Evolutionary conservation across 1,140 invertebrate species (phyloP), one percentile per base, ranked within the genome.

Genomic region (Cydia pomonella): DNA sequence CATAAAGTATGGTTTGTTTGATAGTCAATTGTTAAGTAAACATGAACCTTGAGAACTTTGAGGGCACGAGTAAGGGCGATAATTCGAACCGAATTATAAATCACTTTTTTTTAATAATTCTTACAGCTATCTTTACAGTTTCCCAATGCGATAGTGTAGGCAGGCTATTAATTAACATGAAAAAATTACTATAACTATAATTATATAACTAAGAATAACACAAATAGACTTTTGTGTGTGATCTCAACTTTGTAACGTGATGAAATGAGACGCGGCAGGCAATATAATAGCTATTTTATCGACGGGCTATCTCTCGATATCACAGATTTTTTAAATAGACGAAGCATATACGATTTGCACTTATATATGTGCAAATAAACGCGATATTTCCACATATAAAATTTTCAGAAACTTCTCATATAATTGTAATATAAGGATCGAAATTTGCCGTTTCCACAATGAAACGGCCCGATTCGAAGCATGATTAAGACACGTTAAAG

Each of bases 211-310:
- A n/a, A n/a, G n/a, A n/a, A n/a, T n/a, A n/a, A n/a, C n/a, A n/a
- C n/a, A n/a, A n/a, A n/a, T n/a, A n/a, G n/a, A 23, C 6, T n/a
- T n/a, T n/a, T 59, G 23, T 21, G 53, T 59, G 53, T 59, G 53
- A 59, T 59, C 53, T 59, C 21, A 18, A 59, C 53, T 59, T 59
- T 59, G 53, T 59, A 59, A 59, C 53, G 50, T 6, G 53, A 50
- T 5, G 53, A 23, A 59, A 59, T 59, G 53, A 59, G 47, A 50
- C 47, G 10, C 53, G 53, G 21, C 53, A 59, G 21, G 53, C 53
- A 59, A 23, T 59, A 23, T 59, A 59, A 59, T 59, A 12, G 7
- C 53, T 59, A 23, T 59, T 59, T 59, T 59, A 59, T 59, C 53
- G 53, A 59, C 53, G 23, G 21, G 1, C 53, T 59, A 59, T 59